Evolutionary conservation across 2,113 vertebrate species (phyloP).

Genomic region (Urocitellus parryii): DNA sequence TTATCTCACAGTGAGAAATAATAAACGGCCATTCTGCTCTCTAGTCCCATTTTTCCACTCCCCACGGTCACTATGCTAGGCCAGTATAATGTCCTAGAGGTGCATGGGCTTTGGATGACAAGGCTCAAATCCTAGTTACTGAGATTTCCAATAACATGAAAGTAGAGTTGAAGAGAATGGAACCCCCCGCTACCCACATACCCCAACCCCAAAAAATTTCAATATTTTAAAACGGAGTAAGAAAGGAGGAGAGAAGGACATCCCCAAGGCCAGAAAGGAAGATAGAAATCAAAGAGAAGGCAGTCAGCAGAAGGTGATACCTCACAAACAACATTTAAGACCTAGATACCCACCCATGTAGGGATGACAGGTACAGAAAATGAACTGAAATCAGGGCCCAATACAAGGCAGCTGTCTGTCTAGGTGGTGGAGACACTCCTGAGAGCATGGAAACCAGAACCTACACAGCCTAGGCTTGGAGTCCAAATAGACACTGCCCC

Average conservation of each 20-base stretch:
- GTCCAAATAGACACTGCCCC: not conserved
- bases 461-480: not conserved
- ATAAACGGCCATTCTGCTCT: not conserved
- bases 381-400: not conserved
- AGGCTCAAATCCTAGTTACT: not conserved
- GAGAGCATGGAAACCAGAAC: not conserved
- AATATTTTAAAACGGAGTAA: not conserved
- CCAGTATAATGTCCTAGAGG: too few species aligned
- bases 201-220: not conserved
- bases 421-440: not conserved
- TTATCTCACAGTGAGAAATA: not conserved
- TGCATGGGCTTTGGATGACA: not conserved
- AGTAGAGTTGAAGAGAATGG: not conserved
- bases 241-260: not conserved
- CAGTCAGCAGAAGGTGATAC: not conserved
- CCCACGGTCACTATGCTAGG: not conserved
- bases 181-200: not conserved
- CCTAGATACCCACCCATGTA: not conserved
- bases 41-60: not conserved
- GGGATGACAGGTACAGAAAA: not conserved
- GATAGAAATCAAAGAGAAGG: not conserved
- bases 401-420: not conserved
- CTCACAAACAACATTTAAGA: not conserved
- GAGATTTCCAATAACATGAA: not conserved
- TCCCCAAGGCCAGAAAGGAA: not conserved